Base-by-base conservation (phyloP, 2,888 invertebrate genomes). In the Girardia tigrina region DNA sequence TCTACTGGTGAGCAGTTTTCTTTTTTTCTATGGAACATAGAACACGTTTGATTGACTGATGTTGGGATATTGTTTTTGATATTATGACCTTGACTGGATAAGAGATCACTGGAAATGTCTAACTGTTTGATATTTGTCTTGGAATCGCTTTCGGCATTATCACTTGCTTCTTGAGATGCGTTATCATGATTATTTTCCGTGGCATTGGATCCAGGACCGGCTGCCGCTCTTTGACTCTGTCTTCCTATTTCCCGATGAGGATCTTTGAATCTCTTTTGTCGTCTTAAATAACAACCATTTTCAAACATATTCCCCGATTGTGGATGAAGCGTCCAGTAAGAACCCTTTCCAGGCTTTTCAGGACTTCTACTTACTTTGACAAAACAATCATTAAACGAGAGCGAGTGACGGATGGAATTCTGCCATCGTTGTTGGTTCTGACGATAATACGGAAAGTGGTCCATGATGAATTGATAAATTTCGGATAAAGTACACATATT, bases 371-470 rank as follows among this genome's bases (percentile, higher is more conserved):
- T 91, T 78, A 93, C 92, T 85, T 95, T 95, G 75, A 95, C 91
- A 84, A 95, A 95, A 84, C 94, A 95, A 82, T 95, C 95, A 86
- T 95, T 95, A 87, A 95, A 95, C 78, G 91, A 91, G 71, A 95
- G 85, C 78, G 93, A 93, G 82, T 95, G 94, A 78, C 95, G 88
- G 79, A 95, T 95, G 0, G 93, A 94, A 84, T 95, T 95, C 85
- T 95, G 95, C 95, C 95, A 95, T 81, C 94, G 89, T 83, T 94
- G 94, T 83, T 93, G 92, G 84, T 94, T 94, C 85, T 94, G 92
- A 78, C 94, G 86, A 85, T 95, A 95, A 87, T 92, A 95, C 74
- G 94, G 94, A 84, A 95, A 95, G 81, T 91, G 86, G 82, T 94
- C 92, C 94, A 94, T 94, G 83, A 95, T 95, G 91, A 91, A 94